Conservation (phyloP, 2,888 invertebrate species). For the Microchrysa polita region DNA sequence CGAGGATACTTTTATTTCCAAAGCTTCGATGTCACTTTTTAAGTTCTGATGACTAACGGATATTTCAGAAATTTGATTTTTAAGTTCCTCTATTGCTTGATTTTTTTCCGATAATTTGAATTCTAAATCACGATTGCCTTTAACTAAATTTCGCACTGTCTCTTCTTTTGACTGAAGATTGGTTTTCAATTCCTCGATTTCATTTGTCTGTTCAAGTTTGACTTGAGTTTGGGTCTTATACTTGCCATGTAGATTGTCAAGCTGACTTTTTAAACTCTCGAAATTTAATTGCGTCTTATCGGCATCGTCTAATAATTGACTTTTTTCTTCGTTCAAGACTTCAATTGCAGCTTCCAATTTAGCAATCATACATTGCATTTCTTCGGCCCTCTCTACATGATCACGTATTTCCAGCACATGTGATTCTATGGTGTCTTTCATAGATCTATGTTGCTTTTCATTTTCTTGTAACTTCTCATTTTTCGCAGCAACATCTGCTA, state of each 20-base stretch:
- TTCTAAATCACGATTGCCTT: slow-evolving; percentile 28
- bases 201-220: slow-evolving; percentile 6
- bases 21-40: background rate
- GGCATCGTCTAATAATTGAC: slow-evolving; percentile 37
- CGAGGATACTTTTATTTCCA: background rate
- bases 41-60: background rate
- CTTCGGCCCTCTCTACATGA: slow-evolving; percentile 12
- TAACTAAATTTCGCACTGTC: background rate
- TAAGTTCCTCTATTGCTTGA: background rate
- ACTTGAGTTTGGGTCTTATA: slow-evolving; percentile 2
- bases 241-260: slow-evolving; percentile 4
- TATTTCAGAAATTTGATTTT: background rate
- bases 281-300: background rate
- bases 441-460: slow-evolving; percentile 37
- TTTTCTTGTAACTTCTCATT: slow-evolving; percentile 34
- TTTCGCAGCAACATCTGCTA: background rate
- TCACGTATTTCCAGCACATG: slow-evolving; percentile 24
- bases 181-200: slow-evolving; percentile 4
- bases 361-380: background rate
- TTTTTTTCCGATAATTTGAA: background rate
- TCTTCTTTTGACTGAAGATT: slow-evolving; percentile 14
- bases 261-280: background rate
- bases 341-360: slow-evolving; percentile 43
- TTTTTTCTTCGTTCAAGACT: slow-evolving; percentile 28
- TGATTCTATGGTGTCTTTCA: background rate